Base-by-base conservation (phyloP, 37 sponge, comb jelly and placozoan species). In the Eunapius fragilis region DNA sequence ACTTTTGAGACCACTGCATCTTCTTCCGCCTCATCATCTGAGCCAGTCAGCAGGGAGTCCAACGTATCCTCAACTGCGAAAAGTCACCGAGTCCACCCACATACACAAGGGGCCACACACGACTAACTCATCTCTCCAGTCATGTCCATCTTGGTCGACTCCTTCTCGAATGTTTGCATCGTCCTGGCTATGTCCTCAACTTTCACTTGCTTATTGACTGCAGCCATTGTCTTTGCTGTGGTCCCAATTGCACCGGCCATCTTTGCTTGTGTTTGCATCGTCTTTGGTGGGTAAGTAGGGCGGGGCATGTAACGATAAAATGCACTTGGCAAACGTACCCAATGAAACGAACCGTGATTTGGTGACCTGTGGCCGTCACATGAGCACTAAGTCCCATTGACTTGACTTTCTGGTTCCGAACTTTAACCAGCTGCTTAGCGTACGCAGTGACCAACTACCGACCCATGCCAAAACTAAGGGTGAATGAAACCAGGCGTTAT, bases 131-230 rank as follows among this genome's bases (percentile, higher is more conserved):
- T 72, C 70, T 99, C 99, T 74, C 88, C 97, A 3, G 97, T 94
- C 94, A 99, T 93, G 31, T 97, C 99, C 99, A 99, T 99, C 85
- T 99, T 97, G 4, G 94, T 82, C 24, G 91, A 93, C 82, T 99
- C 94, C 85, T 80, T 84, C 83, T 96, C 96, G 88, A 97, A 99
- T 35, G 89, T 84, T 86, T 84, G 84, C 94, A 97, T 95, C 7
- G 97, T 97, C 80, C 88, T 91, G 78, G 93, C 90, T 25, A 99
- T 75, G 67, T 95, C 91, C 70, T 93, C 91, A 0, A 92, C 96
- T 27, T 91, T 92, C 77, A 99, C 58, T 77, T 95, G 96, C 58
- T 91, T 80, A 84, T 99, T 99, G 78, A 95, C 87, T 34, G 92
- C 80, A 26, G 84, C 86, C 99, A 99, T 99, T 2, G 92, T 89